Conservation (phyloP, 2,888 invertebrate genomes). For the Esperia sulphurella region DNA sequence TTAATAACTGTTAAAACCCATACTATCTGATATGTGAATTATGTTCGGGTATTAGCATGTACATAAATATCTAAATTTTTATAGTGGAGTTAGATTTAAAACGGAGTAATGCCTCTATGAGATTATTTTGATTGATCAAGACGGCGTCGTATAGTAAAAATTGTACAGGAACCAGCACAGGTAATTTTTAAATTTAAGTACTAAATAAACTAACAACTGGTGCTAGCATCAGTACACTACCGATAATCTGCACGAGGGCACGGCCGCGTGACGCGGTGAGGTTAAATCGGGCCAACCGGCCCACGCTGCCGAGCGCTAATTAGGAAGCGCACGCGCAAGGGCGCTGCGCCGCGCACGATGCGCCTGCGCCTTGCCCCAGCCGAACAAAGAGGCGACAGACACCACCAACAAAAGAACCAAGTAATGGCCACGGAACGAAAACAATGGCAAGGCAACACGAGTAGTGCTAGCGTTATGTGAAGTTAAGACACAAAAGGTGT, state of each 20-base stretch:
- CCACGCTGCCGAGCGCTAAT: conserved; percentile 64
- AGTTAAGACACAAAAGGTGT: conserved; percentile 49
- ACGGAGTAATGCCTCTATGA: too few species aligned
- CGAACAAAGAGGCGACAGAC: conserved; percentile 49
- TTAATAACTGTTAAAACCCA: too few species aligned
- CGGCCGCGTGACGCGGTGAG: conserved; percentile 53
- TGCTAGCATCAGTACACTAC: conserved; percentile 7
- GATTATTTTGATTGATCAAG: too few species aligned
- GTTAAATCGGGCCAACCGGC: conserved; percentile 62
- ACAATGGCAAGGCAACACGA: conserved; percentile 40
- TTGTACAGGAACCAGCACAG: conserved; percentile 1
- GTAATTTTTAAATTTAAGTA: too few species aligned
- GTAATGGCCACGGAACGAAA: conserved; percentile 53
- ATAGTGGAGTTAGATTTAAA: too few species aligned
- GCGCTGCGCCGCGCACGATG: conserved; percentile 56
- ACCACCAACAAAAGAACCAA: conserved; percentile 44
- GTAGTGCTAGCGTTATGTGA: conserved; percentile 34
- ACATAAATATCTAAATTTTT: too few species aligned
- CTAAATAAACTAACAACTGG: conserved; percentile 19
- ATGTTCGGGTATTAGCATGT: too few species aligned
- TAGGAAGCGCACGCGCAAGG: conserved; percentile 61
- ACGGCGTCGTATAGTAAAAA: too few species aligned
- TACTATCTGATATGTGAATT: too few species aligned
- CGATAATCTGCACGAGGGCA: conserved; percentile 26
- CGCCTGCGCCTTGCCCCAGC: conserved; percentile 29